These are phyloP conservation scores for Drosophila buzzatii DNA, from an alignment of 2,888 invertebrate species.

Conservation along the genomic window DNA sequence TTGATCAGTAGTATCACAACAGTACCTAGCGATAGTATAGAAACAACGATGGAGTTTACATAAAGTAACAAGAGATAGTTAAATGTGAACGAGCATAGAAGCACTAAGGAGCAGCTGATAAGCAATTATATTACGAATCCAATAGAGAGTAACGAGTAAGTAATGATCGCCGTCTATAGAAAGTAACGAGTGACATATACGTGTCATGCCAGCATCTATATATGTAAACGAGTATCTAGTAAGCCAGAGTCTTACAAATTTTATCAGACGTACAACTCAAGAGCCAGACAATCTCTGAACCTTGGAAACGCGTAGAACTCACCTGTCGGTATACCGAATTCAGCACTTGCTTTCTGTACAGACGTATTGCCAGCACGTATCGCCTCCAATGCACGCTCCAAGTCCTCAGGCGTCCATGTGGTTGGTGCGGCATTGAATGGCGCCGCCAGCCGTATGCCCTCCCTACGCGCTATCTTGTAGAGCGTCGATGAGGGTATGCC, in stretches of 20 bases:
- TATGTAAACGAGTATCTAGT: not conserved
- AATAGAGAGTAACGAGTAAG: not conserved
- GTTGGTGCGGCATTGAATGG: constrained; percentile 96
- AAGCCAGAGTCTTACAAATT: too few species aligned
- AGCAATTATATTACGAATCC: not conserved
- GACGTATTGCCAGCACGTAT: constrained; percentile 93
- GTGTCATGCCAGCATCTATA: not conserved
- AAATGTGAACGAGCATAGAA: not conserved
- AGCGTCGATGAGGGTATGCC: constrained; percentile 96
- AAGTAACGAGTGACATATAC: not conserved
- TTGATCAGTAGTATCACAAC: too few species aligned
- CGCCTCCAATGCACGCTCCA: constrained; percentile 92
- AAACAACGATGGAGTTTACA: not conserved
- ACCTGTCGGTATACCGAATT: constrained; percentile 95
- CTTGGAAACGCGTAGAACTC: constrained; percentile 50
- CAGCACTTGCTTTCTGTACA: constrained; percentile 94
- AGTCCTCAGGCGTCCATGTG: constrained; percentile 93
- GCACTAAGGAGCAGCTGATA: not conserved
- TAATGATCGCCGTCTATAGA: not conserved
- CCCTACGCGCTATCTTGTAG: constrained; percentile 95
- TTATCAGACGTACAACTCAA: not conserved
- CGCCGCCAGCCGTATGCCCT: constrained; percentile 94
- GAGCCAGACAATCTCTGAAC: not conserved
- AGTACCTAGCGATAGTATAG: too few species aligned
- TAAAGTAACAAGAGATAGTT: not conserved